Base-by-base conservation (phyloP, 1,140 invertebrate species). In the Xylocopa sonorina region DNA sequence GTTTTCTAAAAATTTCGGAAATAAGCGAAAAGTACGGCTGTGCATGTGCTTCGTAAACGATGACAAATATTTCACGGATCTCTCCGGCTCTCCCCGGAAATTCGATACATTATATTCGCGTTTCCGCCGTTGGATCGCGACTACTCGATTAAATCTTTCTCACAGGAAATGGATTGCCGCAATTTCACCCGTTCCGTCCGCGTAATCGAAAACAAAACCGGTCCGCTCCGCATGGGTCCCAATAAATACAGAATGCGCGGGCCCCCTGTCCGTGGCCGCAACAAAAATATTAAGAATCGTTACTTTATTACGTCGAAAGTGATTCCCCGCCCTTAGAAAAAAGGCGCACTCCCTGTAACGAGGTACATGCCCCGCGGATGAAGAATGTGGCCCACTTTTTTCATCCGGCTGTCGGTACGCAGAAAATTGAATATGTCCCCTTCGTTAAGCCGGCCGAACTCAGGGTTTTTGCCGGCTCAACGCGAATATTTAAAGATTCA, bases 201-300 rank as follows among this genome's bases (percentile, higher is more conserved):
- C 62, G 34, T 66, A 58, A 79, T 79, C 60, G 68, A 66, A 71
- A 79, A 73, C n/a, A 73, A 79, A 78, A 78, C 50, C 58, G 58
- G 48, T 72, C 68, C 50, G 50, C 51, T 43, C 58, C 14, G 34
- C 67, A 46, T 63, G 46, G 46, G 67, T 63, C 58, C 38, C 50
- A 58, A 71, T 71, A 78, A 53, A 67, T 46, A 34, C 57, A 16
- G 34, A 58, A 51, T 48, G 21, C 12, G 16, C 68, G 34, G 27
- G n/a, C 46, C 64, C n/a, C 64, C 14, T n/a, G 63, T n/a, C 67
- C 32, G 51, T 21, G 55, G 55, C 29, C 66, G 48, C 51, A 55
- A 63, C n/a, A 53, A 53, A 67, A 74, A 58, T 63, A 43, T 74
- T 24, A 74, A 51, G 21, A 63, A 51, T 74, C 46, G 57, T 62